A percentile compares a stretch with the other conserved stretches of the same genome.
Evolutionary conservation across 2,797 vertebrate species (phyloP).

Genomic region (Carcharodon carcharias): DNA sequence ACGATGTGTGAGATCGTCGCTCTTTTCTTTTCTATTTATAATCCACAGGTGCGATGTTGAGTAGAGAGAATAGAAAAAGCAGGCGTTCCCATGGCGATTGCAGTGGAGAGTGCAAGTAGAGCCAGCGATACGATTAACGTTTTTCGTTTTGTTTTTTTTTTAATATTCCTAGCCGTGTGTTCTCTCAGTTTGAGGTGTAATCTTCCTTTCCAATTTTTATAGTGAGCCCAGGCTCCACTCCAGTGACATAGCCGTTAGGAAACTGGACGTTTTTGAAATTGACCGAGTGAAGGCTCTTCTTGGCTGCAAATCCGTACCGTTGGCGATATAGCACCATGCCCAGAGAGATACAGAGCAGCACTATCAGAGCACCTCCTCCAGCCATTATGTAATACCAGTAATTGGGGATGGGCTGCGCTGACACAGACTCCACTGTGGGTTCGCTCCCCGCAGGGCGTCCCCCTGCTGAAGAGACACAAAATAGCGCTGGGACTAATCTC

Average conservation of each 20-base stretch:
- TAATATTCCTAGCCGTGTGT: neutral
- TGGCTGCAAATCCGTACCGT: conserved; percentile 87
- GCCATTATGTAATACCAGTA: conserved; percentile 99
- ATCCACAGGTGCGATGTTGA: conserved; percentile 29
- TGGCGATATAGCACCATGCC: conserved; percentile 89
- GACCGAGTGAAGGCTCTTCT: conserved; percentile 95
- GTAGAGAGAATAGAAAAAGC: conserved; percentile 47
- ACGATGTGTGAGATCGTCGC: neutral
- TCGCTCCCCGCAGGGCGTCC: conserved; percentile 73
- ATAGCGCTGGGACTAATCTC: conserved; percentile 55
- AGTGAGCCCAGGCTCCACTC: conserved; percentile 83
- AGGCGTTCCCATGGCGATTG: conserved; percentile 36
- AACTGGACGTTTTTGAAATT: conserved; percentile 86
- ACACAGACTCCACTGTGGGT: conserved; percentile 96
- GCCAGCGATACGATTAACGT: conserved; percentile 62
- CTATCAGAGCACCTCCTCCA: conserved; percentile 84
- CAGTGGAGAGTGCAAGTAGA: conserved; percentile 70
- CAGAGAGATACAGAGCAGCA: conserved; percentile 82
- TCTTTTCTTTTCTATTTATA: conserved; percentile 30
- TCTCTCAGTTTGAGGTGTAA: conserved; percentile 64
- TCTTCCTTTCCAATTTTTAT: conserved; percentile 89
- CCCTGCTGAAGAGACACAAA: conserved; percentile 97
- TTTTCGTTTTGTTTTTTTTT: conserved; percentile 57
- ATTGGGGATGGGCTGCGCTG: conserved; percentile 85
- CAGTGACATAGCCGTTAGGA: conserved; percentile 69